Base-by-base conservation (phyloP, 2,888 invertebrate genomes). In the Merodon equestris region DNA sequence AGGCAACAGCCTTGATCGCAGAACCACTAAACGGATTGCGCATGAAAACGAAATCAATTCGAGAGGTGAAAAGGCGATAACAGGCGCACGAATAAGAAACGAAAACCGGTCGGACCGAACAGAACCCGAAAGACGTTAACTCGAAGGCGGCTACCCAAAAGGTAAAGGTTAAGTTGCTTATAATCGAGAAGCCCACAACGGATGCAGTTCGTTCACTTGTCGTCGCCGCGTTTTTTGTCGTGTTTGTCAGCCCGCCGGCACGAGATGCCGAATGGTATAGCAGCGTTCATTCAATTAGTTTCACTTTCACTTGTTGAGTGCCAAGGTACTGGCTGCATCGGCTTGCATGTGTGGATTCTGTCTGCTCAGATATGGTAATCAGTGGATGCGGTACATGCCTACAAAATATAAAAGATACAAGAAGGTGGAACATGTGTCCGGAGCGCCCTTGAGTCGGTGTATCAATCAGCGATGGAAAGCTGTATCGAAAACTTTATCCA, bases 171-270 rank as follows among this genome's bases (percentile, higher is more conserved):
- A 74, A 79, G 79, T 79, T 79, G 74, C 67, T 77, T 72, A 61
- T 58, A 56, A 61, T 72, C 44, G 54, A 63, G 58, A 60, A 64
- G 67, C 68, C 68, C 73, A 73, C 77, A 79, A 58, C 61, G 57
- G 72, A 77, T 77, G 77, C 77, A 72, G 77, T 77, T 77, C 74
- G 79, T 79, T 79, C 79, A 79, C 79, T 73, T 79, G 74, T 79
- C 72, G 56, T 63, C 72, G 13, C 38, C 27, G 27, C 27, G 27
- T 27, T 27, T 2, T 27, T 27, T 27, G n/a, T 27, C 27, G 7
- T 27, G 27, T 27, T 27, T 27, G 27, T 27, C 27, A 27, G 27
- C 27, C 27, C 27, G 27, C 27, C n/a, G 27, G 27, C 27, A 27
- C 27, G 27, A 27, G 27, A 61, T 63, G 79, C n/a, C n/a, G n/a